Base-by-base conservation (phyloP, 2,888 invertebrate genomes). In the Lasius fuliginosus region DNA sequence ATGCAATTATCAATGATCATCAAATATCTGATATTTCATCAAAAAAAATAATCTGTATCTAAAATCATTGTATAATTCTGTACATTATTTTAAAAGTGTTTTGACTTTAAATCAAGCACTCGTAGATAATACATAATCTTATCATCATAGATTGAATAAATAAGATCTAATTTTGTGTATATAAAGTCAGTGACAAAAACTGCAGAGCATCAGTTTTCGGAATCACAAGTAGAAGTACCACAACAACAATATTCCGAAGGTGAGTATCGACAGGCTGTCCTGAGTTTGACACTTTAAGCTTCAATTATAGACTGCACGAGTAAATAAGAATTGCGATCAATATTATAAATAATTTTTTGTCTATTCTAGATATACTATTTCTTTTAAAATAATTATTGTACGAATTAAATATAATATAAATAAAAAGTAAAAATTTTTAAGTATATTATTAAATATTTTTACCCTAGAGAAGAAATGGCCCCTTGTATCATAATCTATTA, bases 81-180 rank as follows among this genome's bases (percentile, higher is more conserved):
- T 15, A 46, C 46, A 79, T 69, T 58, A 58, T 42, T 42, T 71
- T 27, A 73, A 73, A 58, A 64, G 30, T 33, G 12, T 23, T 27
- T 82, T 62, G 15, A n/a, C 64, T 15, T 46, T 12, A 49, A 82
- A 74, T 74, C n/a, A 18, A 9, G 15, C 3, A 53, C 23, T 53
- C 4, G 23, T 23, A 68, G 64, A 64, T 69, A 36, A 40, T 30
- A 27, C 9, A 27, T 84, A 86, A 86, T 86, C 86, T 86, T 86
- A 86, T 86, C 86, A 60, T 8, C 15, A 11, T 18, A 60, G 46
- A 81, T 67, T 27, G 49, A 30, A 83, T 15, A 77, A 67, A 75
- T 33, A 81, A 60, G 12, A 15, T 11, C 4, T 60, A 30, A 30
- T 65, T 46, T 27, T 5, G 33, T 33, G 64, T 87, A 87, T 87